A percentile compares a stretch with the other conserved stretches of the same genome.
Conservation (phyloP, 2,888 invertebrate genomes). For the Iselma pallidipennis region DNA sequence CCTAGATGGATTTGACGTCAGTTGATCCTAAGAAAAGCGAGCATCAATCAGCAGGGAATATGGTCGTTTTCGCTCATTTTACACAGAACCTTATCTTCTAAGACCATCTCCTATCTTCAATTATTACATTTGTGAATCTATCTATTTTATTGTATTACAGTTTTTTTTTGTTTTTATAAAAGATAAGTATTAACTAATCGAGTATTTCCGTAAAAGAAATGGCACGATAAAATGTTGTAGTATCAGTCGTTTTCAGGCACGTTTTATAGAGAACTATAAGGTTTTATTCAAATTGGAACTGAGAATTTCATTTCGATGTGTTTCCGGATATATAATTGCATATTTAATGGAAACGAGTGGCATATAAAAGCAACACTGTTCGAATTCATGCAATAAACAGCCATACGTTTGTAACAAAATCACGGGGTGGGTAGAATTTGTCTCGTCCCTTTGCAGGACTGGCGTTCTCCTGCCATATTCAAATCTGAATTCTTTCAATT, state of each 20-base stretch:
- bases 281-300: slow-evolving; percentile 26
- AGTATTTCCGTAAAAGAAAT: neutral
- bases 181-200: neutral
- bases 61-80: neutral
- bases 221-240: neutral
- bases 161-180: too few species aligned
- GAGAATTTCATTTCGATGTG: slow-evolving; percentile 23
- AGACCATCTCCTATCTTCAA: neutral
- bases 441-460: neutral
- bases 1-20: slow-evolving; percentile 28
- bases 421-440: slow-evolving; percentile 4
- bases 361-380: slow-evolving; percentile 22
- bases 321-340: slow-evolving; percentile 27
- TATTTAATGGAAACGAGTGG: slow-evolving; percentile 20
- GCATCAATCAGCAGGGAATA: slow-evolving; percentile 19
- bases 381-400: slow-evolving; percentile 18
- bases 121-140: neutral
- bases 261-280: slow-evolving; percentile 24
- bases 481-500: slow-evolving; percentile 26
- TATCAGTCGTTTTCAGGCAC: slow-evolving; percentile 10
- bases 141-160: neutral
- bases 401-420: slow-evolving; percentile 9
- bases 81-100: too few species aligned
- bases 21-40: slow-evolving; percentile 24
- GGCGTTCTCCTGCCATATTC: slow-evolving; percentile 3